Conservation (phyloP, 2,888 invertebrate species). For the Microctonus brassicae region DNA sequence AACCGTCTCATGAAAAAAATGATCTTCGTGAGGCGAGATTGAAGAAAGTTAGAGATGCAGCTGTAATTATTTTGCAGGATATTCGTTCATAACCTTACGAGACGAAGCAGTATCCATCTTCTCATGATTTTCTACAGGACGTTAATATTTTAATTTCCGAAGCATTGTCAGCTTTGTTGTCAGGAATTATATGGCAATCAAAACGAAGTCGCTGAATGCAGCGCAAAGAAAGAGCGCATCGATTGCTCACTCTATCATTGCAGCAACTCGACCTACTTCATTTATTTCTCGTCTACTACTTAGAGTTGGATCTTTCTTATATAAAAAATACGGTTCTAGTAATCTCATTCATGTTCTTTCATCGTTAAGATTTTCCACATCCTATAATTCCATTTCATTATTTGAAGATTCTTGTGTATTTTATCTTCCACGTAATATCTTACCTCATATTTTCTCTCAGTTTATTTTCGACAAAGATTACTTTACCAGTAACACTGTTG, state of each 20-base stretch:
- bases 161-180: too few relatives aligned
- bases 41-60: too few relatives aligned
- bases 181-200: too few relatives aligned
- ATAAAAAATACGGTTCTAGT: constrained; percentile 42
- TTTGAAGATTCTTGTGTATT: constrained; percentile 48
- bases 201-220: too few relatives aligned
- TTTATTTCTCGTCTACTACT: constrained; percentile 53
- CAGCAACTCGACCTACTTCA: constrained; percentile 54
- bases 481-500: constrained; percentile 13
- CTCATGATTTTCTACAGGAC: too few relatives aligned
- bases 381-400: constrained; percentile 50
- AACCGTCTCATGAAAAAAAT: too few relatives aligned
- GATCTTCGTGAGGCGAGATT: too few relatives aligned
- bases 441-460: constrained; percentile 17
- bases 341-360: constrained; percentile 50
- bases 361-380: constrained; percentile 50
- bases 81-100: too few relatives aligned
- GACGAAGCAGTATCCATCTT: too few relatives aligned
- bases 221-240: constrained; percentile 31
- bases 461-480: constrained; percentile 27
- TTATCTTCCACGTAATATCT: constrained; percentile 20
- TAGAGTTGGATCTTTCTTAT: constrained; percentile 32
- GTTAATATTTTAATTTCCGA: too few relatives aligned
- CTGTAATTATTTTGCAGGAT: too few relatives aligned
- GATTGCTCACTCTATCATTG: constrained; percentile 41